Evolutionary conservation across 1,140 invertebrate genomes (phyloP).

Genomic region (Hypothenemus hampei): DNA sequence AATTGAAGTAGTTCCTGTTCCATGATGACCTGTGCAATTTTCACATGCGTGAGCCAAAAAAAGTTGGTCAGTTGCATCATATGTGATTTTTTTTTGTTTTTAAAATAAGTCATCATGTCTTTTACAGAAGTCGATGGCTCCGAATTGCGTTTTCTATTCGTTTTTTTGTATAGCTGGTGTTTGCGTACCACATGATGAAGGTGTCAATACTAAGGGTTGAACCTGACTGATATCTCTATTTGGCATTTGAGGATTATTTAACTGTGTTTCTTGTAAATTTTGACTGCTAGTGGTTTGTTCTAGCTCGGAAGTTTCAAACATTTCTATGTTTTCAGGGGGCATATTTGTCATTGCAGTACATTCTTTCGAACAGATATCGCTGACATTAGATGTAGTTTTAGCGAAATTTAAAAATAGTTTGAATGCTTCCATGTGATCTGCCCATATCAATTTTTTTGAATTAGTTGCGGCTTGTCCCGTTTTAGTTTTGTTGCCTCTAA

Average conservation of each 20-base stretch:
- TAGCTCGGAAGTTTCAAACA: no score
- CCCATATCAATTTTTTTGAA: conserved; percentile 12
- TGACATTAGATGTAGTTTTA: conserved; percentile 13
- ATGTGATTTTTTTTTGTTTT: conserved; percentile 10
- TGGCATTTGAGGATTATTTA: conserved; percentile 8
- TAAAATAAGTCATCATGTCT: conserved; percentile 5
- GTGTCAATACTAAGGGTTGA: conserved; percentile 3
- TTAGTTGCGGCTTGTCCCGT: conserved; percentile 17
- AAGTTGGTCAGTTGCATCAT: conserved; percentile 5
- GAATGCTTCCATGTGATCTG: conserved; percentile 14
- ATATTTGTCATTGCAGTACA: conserved; percentile 3
- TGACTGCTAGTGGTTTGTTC: conserved; percentile 3
- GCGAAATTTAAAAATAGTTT: conserved; percentile 14
- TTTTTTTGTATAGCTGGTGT: conserved; percentile 6
- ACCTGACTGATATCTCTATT: not conserved
- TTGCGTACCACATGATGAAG: no score
- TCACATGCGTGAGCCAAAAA: conserved; percentile 2
- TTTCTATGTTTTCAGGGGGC: no score
- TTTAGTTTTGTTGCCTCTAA: conserved; percentile 15
- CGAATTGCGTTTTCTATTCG: conserved; percentile 1
- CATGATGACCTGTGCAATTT: conserved; percentile 10
- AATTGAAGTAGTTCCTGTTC: not conserved
- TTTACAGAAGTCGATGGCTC: conserved; percentile 8
- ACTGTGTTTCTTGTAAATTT: not conserved
- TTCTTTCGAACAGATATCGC: not conserved